These are phyloP conservation scores for Scaptodrosophila lebanonensis DNA, from an alignment of 1,140 invertebrate species.

Conservation along the genomic window DNA sequence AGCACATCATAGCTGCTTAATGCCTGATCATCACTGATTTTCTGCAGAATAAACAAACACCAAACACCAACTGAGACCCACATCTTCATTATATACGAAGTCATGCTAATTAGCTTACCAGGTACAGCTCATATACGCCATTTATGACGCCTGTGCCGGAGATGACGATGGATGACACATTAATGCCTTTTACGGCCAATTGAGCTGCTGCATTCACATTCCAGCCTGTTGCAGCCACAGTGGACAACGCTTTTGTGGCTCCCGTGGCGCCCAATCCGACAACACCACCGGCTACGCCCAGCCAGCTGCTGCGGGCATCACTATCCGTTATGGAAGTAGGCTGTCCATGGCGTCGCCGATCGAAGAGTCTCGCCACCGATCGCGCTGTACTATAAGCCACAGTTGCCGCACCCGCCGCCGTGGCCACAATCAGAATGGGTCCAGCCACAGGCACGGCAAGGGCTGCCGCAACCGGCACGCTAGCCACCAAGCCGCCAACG, in stretches of 20 bases:
- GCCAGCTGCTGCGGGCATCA: slow-evolving; percentile 62
- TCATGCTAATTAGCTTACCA: slow-evolving; percentile 20
- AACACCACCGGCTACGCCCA: slow-evolving; percentile 61
- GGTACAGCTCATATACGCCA: slow-evolving; percentile 59
- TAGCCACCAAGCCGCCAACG: slow-evolving; percentile 49
- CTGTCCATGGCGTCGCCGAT: slow-evolving; percentile 55
- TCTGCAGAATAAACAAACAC: slow-evolving; percentile 1
- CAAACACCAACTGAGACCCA: background rate
- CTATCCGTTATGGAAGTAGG: slow-evolving; percentile 37
- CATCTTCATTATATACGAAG: background rate
- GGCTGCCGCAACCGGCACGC: slow-evolving; percentile 47
- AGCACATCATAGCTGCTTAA: slow-evolving; percentile 48
- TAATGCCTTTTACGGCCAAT: slow-evolving; percentile 53
- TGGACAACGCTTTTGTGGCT: slow-evolving; percentile 41
- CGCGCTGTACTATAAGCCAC: slow-evolving; percentile 50
- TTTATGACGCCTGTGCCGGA: slow-evolving; percentile 50
- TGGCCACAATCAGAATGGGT: slow-evolving; percentile 45
- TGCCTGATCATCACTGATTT: slow-evolving; percentile 50
- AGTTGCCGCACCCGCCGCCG: slow-evolving; percentile 39
- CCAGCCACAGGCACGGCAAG: slow-evolving; percentile 47
- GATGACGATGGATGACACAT: slow-evolving; percentile 53
- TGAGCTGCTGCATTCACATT: slow-evolving; percentile 28
- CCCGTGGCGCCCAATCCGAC: slow-evolving; percentile 53
- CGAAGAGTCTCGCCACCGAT: slow-evolving; percentile 36
- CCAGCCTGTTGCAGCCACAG: slow-evolving; percentile 24